phyloP scores from a whole-genome alignment of 2,888 invertebrate species.

The Lordiphosa fenestrarum region DNA sequence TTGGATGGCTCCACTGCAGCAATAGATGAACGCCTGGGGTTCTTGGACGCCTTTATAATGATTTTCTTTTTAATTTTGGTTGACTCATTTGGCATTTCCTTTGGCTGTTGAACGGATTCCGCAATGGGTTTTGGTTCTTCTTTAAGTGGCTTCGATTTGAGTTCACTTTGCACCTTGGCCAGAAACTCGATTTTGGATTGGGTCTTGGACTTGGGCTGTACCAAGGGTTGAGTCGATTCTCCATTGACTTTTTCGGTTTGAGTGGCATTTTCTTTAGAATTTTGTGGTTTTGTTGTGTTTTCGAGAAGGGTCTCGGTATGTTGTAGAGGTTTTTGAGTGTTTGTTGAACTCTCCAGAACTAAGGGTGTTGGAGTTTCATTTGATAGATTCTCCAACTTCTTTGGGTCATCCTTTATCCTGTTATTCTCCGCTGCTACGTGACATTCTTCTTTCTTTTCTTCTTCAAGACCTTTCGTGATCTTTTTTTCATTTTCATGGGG shows the following conservation, averaged over 20 bases:
- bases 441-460: not conserved
- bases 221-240: constrained; percentile 3
- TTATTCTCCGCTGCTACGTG: too few species aligned
- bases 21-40: constrained; percentile 74
- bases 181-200: constrained; percentile 45
- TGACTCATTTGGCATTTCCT: constrained; percentile 19
- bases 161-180: constrained; percentile 50
- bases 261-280: not conserved
- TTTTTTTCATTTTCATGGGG: not conserved
- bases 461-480: too few species aligned
- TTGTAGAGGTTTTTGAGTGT: not conserved
- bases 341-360: not conserved
- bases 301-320: too few species aligned
- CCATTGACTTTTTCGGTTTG: constrained; percentile 19
- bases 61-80: constrained; percentile 57
- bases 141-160: constrained; percentile 38
- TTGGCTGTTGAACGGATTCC: too few species aligned
- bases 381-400: not conserved
- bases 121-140: constrained; percentile 6
- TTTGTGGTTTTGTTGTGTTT: not conserved
- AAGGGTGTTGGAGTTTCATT: not conserved
- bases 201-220: constrained; percentile 16
- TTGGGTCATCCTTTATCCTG: not conserved
- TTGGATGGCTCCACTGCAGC: constrained; percentile 77
- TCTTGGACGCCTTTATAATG: constrained; percentile 43